Percentiles rank a stretch among this genome's conserved stretches.
Conservation (phyloP, 2,113 vertebrate genomes). For the Penelope pileata region DNA sequence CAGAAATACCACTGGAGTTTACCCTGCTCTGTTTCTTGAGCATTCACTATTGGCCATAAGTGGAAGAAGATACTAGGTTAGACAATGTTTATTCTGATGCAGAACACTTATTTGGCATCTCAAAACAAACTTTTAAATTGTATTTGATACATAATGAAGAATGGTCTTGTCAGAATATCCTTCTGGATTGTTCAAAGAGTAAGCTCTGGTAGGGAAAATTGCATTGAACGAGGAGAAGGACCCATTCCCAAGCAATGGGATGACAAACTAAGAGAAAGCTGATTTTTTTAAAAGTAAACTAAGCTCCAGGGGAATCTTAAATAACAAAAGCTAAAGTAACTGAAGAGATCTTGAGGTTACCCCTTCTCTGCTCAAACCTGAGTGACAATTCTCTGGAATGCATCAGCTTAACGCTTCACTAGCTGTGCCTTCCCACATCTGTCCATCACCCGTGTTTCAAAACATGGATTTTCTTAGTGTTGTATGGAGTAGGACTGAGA, state of each 20-base stretch:
- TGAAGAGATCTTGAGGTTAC: background rate
- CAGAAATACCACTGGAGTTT: background rate
- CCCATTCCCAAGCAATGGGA: background rate
- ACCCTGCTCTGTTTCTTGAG: background rate
- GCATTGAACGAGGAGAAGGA: background rate
- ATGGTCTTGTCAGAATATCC: background rate
- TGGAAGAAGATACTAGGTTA: background rate
- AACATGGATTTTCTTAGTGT: background rate
- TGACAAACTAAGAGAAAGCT: background rate
- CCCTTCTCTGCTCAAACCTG: background rate
- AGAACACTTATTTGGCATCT: background rate
- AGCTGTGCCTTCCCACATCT: background rate
- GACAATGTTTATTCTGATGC: background rate
- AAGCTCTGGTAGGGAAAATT: background rate
- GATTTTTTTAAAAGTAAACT: background rate
- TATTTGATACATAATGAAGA: background rate
- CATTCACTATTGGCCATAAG: background rate
- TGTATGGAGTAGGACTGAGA: background rate
- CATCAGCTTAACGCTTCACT: background rate
- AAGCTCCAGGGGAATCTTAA: background rate
- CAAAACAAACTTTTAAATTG: background rate
- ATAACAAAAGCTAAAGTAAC: background rate
- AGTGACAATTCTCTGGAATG: background rate
- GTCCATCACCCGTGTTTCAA: background rate
- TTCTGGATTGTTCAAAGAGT: background rate